Evolutionary conservation across 2,113 vertebrate genomes (phyloP).

Genomic region (Pipa parva): DNA sequence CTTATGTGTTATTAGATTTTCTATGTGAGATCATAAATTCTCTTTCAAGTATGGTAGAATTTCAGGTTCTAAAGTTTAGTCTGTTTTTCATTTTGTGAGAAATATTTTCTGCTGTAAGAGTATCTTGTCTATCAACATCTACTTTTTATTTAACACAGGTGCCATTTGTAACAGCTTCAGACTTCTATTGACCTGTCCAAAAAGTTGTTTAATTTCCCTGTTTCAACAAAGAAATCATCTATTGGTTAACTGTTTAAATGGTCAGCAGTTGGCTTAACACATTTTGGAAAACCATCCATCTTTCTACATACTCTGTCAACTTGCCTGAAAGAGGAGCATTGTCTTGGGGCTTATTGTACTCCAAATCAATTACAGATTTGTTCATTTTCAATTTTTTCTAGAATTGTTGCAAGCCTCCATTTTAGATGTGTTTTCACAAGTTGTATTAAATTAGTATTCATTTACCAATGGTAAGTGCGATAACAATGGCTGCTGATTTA

Average conservation of each 20-base stretch:
- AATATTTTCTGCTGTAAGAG: neutral
- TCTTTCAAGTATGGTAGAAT: neutral
- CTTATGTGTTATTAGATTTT: no score
- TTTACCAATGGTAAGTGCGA: no score
- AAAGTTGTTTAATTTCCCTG: neutral
- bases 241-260: neutral
- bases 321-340: neutral
- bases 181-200: neutral
- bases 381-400: no score
- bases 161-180: neutral
- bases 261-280: neutral
- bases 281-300: neutral
- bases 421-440: no score
- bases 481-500: no score
- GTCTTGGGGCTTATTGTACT: no score
- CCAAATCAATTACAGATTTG: no score
- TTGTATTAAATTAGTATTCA: no score
- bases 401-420: no score
- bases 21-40: neutral
- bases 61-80: no score
- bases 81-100: neutral
- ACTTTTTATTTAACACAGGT: neutral
- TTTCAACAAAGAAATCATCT: constrained; percentile 2
- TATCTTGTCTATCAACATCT: neutral
- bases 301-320: neutral